Percentiles rank a stretch among this genome's conserved stretches.
phyloP scores from a whole-genome alignment of 2,113 vertebrate genomes.

The Aldabrachelys gigantea region DNA sequence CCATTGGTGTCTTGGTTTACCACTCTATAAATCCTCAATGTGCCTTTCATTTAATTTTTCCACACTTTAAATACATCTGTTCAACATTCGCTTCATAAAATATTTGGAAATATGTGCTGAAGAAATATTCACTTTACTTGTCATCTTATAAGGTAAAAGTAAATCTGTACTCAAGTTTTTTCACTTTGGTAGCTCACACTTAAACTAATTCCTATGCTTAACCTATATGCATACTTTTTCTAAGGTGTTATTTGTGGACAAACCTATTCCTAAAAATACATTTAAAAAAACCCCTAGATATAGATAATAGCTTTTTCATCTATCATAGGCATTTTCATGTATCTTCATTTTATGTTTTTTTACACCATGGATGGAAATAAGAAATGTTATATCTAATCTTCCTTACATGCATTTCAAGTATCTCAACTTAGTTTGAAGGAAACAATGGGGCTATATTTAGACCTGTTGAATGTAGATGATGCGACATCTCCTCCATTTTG shows the following conservation, averaged over 20 bases:
- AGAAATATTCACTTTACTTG: slow-evolving; percentile 64
- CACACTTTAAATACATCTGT: slow-evolving; percentile 80
- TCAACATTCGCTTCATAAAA: slow-evolving; percentile 76
- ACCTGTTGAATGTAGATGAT: background rate
- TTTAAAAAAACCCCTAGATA: background rate
- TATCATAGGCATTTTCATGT: background rate
- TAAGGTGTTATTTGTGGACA: background rate
- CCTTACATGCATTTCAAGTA: background rate
- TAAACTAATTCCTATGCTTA: slow-evolving; percentile 41
- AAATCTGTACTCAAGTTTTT: background rate
- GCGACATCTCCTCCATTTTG: background rate
- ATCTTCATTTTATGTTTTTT: slow-evolving; percentile 36
- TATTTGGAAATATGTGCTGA: slow-evolving; percentile 52
- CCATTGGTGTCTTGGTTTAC: slow-evolving; percentile 70
- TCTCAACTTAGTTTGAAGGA: background rate
- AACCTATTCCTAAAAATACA: background rate
- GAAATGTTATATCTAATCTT: background rate
- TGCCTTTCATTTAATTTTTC: slow-evolving; percentile 80
- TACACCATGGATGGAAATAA: background rate
- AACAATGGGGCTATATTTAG: background rate
- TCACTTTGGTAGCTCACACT: slow-evolving; percentile 29
- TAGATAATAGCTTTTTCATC: background rate
- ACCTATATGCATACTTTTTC: background rate
- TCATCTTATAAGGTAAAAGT: slow-evolving; percentile 52
- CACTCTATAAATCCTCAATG: slow-evolving; percentile 77